Percentiles rank a stretch among this genome's conserved stretches.
Evolutionary conservation across 92 coral and sea anemone species (phyloP).

Genomic region (Virgularia gustaviana): DNA sequence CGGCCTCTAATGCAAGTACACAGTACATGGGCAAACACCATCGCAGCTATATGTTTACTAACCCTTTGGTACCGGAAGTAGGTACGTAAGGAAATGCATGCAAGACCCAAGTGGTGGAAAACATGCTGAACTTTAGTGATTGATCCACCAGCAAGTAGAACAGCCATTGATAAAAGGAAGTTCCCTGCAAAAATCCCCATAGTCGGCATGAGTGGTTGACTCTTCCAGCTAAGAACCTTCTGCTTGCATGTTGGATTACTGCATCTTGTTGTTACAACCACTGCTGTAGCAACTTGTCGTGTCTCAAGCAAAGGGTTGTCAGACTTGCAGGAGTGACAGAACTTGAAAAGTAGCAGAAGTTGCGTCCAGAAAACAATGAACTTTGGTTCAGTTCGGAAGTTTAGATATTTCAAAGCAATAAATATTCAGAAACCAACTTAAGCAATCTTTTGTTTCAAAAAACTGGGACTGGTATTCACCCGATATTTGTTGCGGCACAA

Average conservation of each 20-base stretch:
- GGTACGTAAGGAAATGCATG: not conserved
- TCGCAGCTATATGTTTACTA: too few relatives aligned
- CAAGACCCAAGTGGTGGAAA: not conserved
- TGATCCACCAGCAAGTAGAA: slow-evolving; percentile 8
- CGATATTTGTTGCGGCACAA: too few relatives aligned
- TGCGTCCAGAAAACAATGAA: slow-evolving; percentile 41
- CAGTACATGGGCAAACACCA: too few relatives aligned
- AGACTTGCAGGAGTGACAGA: slow-evolving; percentile 41
- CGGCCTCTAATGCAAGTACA: too few relatives aligned
- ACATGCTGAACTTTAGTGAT: not conserved
- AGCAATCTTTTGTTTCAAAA: too few relatives aligned
- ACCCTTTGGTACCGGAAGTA: slow-evolving; percentile 28
- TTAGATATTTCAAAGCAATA: not conserved
- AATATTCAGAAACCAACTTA: not conserved
- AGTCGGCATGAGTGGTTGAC: slow-evolving; percentile 48
- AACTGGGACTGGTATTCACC: too few relatives aligned
- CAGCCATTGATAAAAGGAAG: slow-evolving; percentile 39
- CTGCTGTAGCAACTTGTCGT: slow-evolving; percentile 33
- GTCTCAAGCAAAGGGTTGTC: slow-evolving; percentile 36
- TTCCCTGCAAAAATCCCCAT: slow-evolving; percentile 36
- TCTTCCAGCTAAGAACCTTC: slow-evolving; percentile 21
- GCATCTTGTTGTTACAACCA: slow-evolving; percentile 23
- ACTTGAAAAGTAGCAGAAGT: slow-evolving; percentile 35
- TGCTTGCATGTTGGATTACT: slow-evolving; percentile 39
- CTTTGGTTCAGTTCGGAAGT: slow-evolving; percentile 42